Percentiles rank a stretch among this genome's conserved stretches.
Conservation (phyloP, 2,113 vertebrate species). For the Gnathonemus longibarbis region DNA sequence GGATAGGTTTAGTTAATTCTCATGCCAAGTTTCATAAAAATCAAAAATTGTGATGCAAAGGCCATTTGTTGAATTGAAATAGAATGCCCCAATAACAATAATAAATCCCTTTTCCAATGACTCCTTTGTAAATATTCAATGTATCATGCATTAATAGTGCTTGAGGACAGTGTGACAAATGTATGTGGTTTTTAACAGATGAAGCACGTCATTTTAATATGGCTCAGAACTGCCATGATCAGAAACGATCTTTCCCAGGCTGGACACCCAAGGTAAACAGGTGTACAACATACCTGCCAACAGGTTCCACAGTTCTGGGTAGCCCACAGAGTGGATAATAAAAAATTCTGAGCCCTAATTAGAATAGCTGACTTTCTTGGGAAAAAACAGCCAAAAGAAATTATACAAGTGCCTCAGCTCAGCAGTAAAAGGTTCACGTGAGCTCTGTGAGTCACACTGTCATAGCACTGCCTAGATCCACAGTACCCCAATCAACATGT, state of each 20-base stretch:
- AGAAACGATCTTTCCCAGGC: background rate
- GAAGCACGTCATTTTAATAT: background rate
- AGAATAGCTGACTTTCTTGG: background rate
- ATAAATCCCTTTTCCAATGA: background rate
- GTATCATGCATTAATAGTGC: background rate
- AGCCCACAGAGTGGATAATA: background rate
- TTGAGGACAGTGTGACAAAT: background rate
- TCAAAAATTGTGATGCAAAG: background rate
- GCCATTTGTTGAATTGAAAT: background rate
- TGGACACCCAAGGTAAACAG: background rate
- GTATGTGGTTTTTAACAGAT: background rate
- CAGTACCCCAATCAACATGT: background rate
- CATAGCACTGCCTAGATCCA: background rate
- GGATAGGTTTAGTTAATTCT: background rate
- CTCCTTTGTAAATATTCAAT: background rate
- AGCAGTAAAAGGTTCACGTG: background rate
- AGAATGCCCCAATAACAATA: background rate
- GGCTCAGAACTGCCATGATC: background rate
- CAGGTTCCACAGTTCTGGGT: background rate
- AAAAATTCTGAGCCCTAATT: background rate
- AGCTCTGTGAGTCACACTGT: background rate
- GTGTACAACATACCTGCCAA: background rate
- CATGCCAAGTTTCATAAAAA: background rate
- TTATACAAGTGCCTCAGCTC: background rate
- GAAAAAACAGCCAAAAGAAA: background rate